A percentile compares a stretch with the other conserved stretches of the same genome.
These are phyloP conservation scores for Drosophila pseudoananassae DNA, from an alignment of 1,140 invertebrate species.

Conservation along the genomic window DNA sequence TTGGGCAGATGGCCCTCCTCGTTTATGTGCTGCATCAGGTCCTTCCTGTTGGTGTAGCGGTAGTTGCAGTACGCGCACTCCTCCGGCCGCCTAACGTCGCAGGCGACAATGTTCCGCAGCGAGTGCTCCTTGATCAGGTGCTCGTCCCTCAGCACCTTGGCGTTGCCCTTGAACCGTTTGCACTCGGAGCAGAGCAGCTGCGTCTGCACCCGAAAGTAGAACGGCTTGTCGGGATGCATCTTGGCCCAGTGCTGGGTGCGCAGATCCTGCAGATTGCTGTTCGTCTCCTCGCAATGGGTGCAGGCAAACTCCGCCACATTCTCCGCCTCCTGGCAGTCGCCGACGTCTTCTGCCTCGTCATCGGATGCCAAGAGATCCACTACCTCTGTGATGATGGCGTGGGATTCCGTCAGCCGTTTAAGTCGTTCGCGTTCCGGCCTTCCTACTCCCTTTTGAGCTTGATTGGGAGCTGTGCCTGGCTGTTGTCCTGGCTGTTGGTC, in stretches of 20 bases:
- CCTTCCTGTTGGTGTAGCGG: conserved; percentile 4
- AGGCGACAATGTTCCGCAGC: conserved; percentile 30
- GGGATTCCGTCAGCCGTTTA: not conserved
- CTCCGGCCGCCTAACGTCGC: conserved; percentile 25
- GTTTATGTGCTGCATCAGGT: conserved; percentile 35
- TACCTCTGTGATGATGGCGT: conserved; percentile 17
- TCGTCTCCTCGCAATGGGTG: conserved; percentile 36
- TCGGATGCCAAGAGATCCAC: conserved; percentile 55
- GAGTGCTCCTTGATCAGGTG: conserved; percentile 32
- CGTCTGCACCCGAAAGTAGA: conserved; percentile 61
- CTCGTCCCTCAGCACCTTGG: conserved; percentile 37
- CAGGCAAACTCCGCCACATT: conserved; percentile 40
- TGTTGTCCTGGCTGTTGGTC: too few relatives aligned
- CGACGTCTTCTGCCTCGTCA: conserved; percentile 30
- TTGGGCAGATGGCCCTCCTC: conserved; percentile 35
- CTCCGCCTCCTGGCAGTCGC: conserved; percentile 1
- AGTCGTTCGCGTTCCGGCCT: not conserved
- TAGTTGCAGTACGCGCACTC: conserved; percentile 61
- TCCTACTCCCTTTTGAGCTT: too few relatives aligned
- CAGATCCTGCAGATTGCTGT: conserved; percentile 22
- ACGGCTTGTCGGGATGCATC: conserved; percentile 44
- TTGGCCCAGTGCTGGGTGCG: conserved; percentile 47
- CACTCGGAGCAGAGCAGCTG: conserved; percentile 47
- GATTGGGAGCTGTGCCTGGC: too few relatives aligned
- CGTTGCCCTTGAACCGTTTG: conserved; percentile 34